Evolutionary conservation across 1,140 invertebrate genomes (phyloP).

Genomic region (Camponotus floridanus): DNA sequence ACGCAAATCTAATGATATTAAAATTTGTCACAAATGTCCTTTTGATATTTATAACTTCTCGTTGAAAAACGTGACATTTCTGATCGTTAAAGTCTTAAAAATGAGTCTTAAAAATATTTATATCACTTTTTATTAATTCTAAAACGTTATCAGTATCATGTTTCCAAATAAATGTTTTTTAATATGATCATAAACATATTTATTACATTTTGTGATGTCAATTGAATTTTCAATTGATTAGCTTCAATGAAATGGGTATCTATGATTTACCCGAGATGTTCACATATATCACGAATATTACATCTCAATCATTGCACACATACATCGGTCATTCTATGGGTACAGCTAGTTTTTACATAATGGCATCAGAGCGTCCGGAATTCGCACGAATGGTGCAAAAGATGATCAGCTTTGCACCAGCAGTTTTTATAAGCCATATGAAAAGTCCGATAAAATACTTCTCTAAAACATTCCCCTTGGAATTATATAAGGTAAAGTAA

Average conservation of each 20-base stretch:
- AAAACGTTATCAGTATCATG: too few relatives aligned
- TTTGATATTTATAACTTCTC: too few relatives aligned
- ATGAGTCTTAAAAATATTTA: too few relatives aligned
- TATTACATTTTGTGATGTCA: too few relatives aligned
- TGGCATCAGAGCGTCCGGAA: slow-evolving; percentile 87
- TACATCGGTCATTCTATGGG: slow-evolving; percentile 90
- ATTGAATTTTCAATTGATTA: slow-evolving; percentile 5
- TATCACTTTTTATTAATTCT: too few relatives aligned
- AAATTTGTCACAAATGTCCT: too few relatives aligned
- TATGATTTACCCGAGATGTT: slow-evolving; percentile 88
- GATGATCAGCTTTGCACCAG: slow-evolving; percentile 91
- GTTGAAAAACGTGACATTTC: too few relatives aligned
- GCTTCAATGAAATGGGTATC: slow-evolving; percentile 87
- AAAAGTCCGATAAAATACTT: slow-evolving; percentile 89
- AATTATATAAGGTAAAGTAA: slow-evolving; percentile 85
- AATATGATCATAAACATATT: too few relatives aligned
- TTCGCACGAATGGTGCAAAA: slow-evolving; percentile 84
- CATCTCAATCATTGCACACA: slow-evolving; percentile 64
- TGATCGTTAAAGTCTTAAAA: too few relatives aligned
- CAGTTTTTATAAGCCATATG: slow-evolving; percentile 90
- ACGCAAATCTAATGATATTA: too few relatives aligned
- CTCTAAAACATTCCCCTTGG: slow-evolving; percentile 80
- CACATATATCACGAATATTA: slow-evolving; percentile 81
- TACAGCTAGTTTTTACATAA: slow-evolving; percentile 88
- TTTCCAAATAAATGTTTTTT: too few relatives aligned